Evolutionary conservation across 2,888 invertebrate species (phyloP).

Genomic region (Diaphora mendica): DNA sequence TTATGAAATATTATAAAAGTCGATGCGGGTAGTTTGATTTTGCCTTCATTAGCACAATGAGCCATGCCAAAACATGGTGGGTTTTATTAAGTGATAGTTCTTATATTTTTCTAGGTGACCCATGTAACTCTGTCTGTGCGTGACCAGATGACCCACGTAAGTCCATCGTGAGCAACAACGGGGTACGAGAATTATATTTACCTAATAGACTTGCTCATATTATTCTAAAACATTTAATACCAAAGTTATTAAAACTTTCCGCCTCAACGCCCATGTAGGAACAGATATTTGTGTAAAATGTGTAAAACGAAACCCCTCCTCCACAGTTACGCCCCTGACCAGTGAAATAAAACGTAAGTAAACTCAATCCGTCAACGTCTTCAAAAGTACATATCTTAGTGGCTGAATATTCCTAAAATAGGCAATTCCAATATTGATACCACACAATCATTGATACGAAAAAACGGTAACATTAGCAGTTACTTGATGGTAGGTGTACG

Average conservation of each 20-base stretch:
- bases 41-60: neutral
- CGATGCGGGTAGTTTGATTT: slow-evolving; percentile 1
- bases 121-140: no score
- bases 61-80: neutral
- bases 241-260: neutral
- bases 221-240: neutral
- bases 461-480: no score
- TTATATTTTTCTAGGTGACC: neutral
- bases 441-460: neutral
- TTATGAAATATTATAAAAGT: neutral
- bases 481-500: no score
- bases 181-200: no score
- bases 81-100: neutral
- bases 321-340: slow-evolving; percentile 50
- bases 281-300: slow-evolving; percentile 13
- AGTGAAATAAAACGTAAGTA: slow-evolving; percentile 3
- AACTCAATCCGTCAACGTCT: neutral
- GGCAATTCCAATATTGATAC: neutral
- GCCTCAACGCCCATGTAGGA: slow-evolving; percentile 10
- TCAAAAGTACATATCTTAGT: neutral
- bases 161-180: no score
- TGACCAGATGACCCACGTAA: no score
- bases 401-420: neutral
- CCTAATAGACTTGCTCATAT: neutral
- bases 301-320: slow-evolving; percentile 36